Evolutionary conservation across 2,888 invertebrate species (phyloP), one percentile per base, ranked within the genome.

Genomic region (Agrochola lychnidis): DNA sequence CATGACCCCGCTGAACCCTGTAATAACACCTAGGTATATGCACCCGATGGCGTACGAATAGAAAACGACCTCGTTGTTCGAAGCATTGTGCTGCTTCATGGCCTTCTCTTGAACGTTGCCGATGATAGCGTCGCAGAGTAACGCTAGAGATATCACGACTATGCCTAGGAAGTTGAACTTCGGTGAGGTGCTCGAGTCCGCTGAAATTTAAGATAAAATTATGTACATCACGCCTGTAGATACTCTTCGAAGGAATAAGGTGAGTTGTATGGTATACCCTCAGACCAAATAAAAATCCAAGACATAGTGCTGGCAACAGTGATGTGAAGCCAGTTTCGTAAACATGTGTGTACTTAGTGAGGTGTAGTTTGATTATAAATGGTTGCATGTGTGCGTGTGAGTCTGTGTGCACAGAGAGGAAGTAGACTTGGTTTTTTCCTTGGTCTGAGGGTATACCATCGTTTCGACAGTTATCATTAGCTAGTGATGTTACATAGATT

Each of bases 51-150:
- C 97, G 94, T 99, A 99, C 0, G 99, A 99, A 92, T 99, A 99
- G 73, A 99, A 97, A 0, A 99, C 99, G 68, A 99, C 98, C 97
- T 99, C 99, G 83, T 98, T 98, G 94, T 99, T 99, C 0, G 98
- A 97, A 0, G 99, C 99, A 82, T 98, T 97, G 91, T 98, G 97
- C 81, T 97, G 97, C 89, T 98, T 98, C 98, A 99, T 99, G 0
- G 98, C 98, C 92, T 99, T 99, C 93, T 99, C 99, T 95, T 99
- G 99, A 0, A 99, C 98, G 95, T 99, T 99, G 36, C 99, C 99
- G 84, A 99, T 99, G 16, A 98, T 97, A 0, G 99, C 99, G 95
- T 99, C 99, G 90, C 99, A 99, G 5, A 99, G 95, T 70, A 99
- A 94, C 0, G 99, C 99, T 88, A 98, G 96, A 1, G 98, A 98